Base-by-base conservation (phyloP, 2,797 vertebrate genomes). In the Parauchenoglanis punctatus region DNA sequence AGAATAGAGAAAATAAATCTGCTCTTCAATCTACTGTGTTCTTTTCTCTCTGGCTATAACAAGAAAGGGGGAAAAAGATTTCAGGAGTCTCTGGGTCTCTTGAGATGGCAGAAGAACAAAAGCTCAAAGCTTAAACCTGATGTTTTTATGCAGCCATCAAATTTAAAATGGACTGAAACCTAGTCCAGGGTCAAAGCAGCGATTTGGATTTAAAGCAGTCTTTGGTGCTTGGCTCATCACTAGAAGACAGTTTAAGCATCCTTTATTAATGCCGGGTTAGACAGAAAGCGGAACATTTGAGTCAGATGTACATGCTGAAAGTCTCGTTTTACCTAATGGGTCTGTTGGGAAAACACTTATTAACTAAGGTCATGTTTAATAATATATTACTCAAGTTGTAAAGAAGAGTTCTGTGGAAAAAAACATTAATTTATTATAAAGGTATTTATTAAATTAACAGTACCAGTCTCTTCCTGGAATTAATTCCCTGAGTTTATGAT, bases 191-290 rank as follows among this genome's bases (percentile, higher is more conserved):
- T 89, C 85, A 90, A 81, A 87, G 44, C 17, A 35, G 17, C 87
- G 70, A 73, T 35, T 13, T 31, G 40, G 86, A 28, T 70, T 88
- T 83, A 81, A 72, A 59, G 73, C 83, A 83, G 61, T 68, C 65
- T 44, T 63, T 65, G 77, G 73, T 72, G 49, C 87, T 70, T 84
- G 80, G 46, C 81, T 54, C 54, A 23, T 28, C 28, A 13, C 58
- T 70, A 72, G 78, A 59, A 88, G 80, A 81, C 70, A 68, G 46
- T 31, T 56, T 20, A 65, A 89, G 89, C 91, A 81, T 88, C 88
- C 35, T 83, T 88, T 44, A 75, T 89, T 90, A 89, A 91, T 86
- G 80, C 8, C 10, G 80, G 77, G 83, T 91, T 90, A 88, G 86
- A 65, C 25, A 59, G 70, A 82, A 83, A 88, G 49, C 80, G 73